These are phyloP conservation scores for Tanypteryx hageni DNA, from an alignment of 2,888 invertebrate genomes.

Conservation along the genomic window DNA sequence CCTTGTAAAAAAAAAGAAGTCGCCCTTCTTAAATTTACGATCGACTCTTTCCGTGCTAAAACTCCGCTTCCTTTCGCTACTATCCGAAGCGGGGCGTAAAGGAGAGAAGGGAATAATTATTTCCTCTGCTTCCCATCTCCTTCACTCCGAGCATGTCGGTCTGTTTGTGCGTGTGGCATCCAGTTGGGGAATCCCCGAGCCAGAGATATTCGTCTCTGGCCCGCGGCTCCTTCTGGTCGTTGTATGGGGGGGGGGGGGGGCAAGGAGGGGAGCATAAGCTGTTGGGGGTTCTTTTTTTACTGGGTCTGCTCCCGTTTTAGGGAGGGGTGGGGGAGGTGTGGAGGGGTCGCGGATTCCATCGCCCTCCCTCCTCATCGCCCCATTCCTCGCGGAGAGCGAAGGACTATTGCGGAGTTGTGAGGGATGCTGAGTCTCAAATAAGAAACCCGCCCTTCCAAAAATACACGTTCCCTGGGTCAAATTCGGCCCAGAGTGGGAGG, in stretches of 20 bases:
- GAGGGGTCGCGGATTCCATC: conserved; percentile 13
- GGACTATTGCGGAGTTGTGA: conserved; percentile 58
- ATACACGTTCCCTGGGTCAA: conserved; percentile 64
- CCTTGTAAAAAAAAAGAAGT: no score
- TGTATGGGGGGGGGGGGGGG: not conserved
- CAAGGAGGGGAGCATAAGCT: not conserved
- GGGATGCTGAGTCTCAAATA: conserved; percentile 56
- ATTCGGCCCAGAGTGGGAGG: conserved; percentile 49
- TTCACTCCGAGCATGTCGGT: not conserved
- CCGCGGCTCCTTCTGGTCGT: not conserved
- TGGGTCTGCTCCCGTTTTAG: not conserved
- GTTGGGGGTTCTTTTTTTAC: not conserved
- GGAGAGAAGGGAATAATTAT: not conserved
- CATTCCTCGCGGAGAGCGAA: conserved; percentile 20
- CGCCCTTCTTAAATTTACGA: no score
- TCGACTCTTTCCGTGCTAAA: no score
- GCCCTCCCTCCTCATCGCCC: not conserved
- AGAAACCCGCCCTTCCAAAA: conserved; percentile 45
- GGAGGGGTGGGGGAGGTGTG: not conserved
- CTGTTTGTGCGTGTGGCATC: not conserved
- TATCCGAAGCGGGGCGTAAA: not conserved
- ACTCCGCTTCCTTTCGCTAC: not conserved
- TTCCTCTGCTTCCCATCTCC: conserved; percentile 12
- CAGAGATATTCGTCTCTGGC: conserved; percentile 21
- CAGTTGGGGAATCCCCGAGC: conserved; percentile 32